Evolutionary conservation across 2,888 invertebrate species (phyloP), one percentile per base, ranked within the genome.

Genomic region (Tiphia femorata): DNA sequence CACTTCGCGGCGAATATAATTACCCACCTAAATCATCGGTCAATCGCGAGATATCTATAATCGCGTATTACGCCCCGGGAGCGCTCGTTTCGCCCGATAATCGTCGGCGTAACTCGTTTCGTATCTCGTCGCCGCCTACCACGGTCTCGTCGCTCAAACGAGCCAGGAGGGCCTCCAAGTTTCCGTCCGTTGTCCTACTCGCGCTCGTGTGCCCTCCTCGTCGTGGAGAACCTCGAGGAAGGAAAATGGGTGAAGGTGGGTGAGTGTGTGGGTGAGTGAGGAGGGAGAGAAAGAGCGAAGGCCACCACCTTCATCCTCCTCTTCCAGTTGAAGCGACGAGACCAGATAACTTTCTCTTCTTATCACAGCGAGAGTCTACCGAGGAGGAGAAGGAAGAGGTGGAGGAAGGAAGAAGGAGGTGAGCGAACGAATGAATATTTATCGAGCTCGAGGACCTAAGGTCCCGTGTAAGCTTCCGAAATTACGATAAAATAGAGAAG

Each of bases 1-100:
- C 70, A 70, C 70, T 70, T 70, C 70, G 70, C 67, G 70, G 70
- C 67, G 70, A 65, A 70, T 70, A 70, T 70, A 70, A 70, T 70
- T 70, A 70, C 70, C 70, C 60, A 70, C 67, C 70, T 70, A 70
- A 70, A 70, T 70, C 70, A 70, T 70, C 67, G 70, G 62, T 63
- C 70, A 65, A 70, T 70, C 67, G 67, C 46, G 58, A 51, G 57
- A 56, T 69, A 64, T 62, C 69, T 61, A 58, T 58, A 58, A 54
- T 58, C 51, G 29, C 12, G 49, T 44, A 52, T n/a, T n/a, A n/a
- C n/a, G 23, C 38, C 29, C 42, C 29, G 17, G 49, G 43, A 49
- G 23, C 55, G 55, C 37, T 49, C 52, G 47, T 33, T 19, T 23
- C 48, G 43, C 23, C 27, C 33, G 21, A 19, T 41, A 20, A 21